These are phyloP conservation scores for Drosophila prostipennis DNA, from an alignment of 2,888 invertebrate species.

Conservation along the genomic window DNA sequence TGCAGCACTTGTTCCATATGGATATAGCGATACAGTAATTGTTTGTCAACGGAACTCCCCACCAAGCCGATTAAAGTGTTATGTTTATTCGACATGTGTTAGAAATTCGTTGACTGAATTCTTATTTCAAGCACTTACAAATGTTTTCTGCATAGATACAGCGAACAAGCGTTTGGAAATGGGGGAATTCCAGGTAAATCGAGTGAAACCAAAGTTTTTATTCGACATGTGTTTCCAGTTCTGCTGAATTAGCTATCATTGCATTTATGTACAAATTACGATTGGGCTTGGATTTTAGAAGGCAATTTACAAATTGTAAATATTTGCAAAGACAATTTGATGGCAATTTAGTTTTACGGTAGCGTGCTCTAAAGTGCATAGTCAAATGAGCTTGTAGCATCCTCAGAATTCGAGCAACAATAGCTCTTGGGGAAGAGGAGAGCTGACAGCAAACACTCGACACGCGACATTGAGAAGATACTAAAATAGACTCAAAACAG, in stretches of 20 bases:
- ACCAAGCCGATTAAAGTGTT: no score
- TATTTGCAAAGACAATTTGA: conserved; percentile 38
- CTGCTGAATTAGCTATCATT: not conserved
- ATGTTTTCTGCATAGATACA: no score
- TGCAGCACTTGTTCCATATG: not conserved
- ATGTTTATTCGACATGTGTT: no score
- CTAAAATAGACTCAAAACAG: conserved; percentile 22
- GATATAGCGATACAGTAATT: not conserved
- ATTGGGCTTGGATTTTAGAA: not conserved
- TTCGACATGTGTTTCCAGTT: not conserved
- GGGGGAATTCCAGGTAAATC: not conserved
- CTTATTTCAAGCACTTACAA: no score
- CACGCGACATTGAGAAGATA: conserved; percentile 31
- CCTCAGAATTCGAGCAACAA: conserved; percentile 1
- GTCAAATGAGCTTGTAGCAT: conserved; percentile 14
- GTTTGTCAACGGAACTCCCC: no score
- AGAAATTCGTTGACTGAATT: no score
- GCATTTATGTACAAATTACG: not conserved
- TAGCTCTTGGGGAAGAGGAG: not conserved
- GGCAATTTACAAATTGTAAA: conserved; percentile 38
- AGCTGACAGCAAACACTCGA: conserved; percentile 1
- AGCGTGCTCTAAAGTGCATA: conserved; percentile 42
- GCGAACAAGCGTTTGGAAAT: no score
- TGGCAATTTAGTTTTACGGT: conserved; percentile 30
- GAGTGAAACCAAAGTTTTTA: not conserved